phyloP scores from a whole-genome alignment of 1,140 invertebrate species.

The Nautilus pompilius region DNA sequence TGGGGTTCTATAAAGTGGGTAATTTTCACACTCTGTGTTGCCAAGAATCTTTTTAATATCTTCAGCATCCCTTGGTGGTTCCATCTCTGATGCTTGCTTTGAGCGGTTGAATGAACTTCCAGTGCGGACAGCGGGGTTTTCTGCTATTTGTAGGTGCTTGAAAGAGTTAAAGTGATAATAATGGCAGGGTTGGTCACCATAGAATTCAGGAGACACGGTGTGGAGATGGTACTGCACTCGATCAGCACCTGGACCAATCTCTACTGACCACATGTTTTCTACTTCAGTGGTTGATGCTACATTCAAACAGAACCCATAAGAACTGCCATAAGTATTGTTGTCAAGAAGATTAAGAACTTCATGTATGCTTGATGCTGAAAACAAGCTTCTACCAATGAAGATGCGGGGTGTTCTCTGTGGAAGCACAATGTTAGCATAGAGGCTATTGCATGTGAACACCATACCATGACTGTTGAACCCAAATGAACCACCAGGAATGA shows the following conservation, averaged over 20 bases:
- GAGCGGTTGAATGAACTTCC: not conserved
- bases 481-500: constrained; percentile 1
- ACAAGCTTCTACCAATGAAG: not conserved
- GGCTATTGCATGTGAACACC: not conserved
- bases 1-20: constrained; percentile 13
- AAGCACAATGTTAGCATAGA: not conserved
- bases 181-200: not conserved
- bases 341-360: not conserved
- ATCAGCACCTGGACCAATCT: not conserved
- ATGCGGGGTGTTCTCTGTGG: not conserved
- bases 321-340: not conserved
- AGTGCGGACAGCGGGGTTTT: not conserved
- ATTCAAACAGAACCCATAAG: not conserved
- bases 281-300: not conserved
- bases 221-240: not conserved
- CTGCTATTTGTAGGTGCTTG: not conserved
- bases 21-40: not conserved
- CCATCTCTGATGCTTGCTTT: not conserved
- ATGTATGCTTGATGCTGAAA: not conserved
- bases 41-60: not conserved
- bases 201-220: not conserved
- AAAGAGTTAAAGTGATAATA: not conserved
- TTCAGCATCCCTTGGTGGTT: not conserved
- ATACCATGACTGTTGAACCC: constrained; percentile 6
- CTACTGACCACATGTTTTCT: constrained; percentile 1